phyloP scores from a whole-genome alignment of 2,888 invertebrate genomes.

The Hyposoter dolosus region DNA sequence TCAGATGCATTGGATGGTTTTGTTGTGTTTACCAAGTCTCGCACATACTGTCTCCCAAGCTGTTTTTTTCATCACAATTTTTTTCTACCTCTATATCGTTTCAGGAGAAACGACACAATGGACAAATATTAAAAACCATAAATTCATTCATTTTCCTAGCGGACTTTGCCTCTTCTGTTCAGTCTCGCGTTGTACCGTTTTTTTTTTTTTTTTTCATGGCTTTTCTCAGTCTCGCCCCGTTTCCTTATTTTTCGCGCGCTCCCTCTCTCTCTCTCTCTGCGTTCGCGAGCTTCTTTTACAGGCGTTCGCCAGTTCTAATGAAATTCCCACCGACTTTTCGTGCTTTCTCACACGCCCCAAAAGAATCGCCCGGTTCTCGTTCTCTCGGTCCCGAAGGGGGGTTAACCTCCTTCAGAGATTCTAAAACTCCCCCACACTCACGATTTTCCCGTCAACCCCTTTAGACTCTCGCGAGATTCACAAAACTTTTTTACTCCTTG shows the following conservation, averaged over 20 bases:
- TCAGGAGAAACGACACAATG: slow-evolving; percentile 66
- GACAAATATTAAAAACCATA: slow-evolving; percentile 79
- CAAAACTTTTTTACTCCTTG: slow-evolving; percentile 64
- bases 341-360: slow-evolving; percentile 34
- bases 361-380: slow-evolving; percentile 28
- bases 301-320: slow-evolving; percentile 72
- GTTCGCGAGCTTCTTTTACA: slow-evolving; percentile 39
- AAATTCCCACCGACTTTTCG: slow-evolving; percentile 72
- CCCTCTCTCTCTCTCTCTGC: slow-evolving; percentile 18
- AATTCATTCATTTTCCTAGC: slow-evolving; percentile 74
- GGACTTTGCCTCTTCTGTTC: slow-evolving; percentile 36
- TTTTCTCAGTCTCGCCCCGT: slow-evolving; percentile 26
- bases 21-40: slow-evolving; percentile 32
- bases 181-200: slow-evolving; percentile 39
- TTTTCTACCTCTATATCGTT: slow-evolving; percentile 26
- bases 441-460: slow-evolving; percentile 57
- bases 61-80: background rate
- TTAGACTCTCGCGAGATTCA: slow-evolving; percentile 50
- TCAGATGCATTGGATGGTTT: slow-evolving; percentile 42
- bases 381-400: slow-evolving; percentile 18
- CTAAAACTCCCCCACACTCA: slow-evolving; percentile 35
- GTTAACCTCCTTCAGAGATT: slow-evolving; percentile 39
- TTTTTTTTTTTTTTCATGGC: slow-evolving; percentile 12
- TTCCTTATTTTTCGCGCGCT: slow-evolving; percentile 12
- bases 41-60: slow-evolving; percentile 23